phyloP scores from a whole-genome alignment of 2,888 invertebrate species.

The Corbicula japonica region DNA sequence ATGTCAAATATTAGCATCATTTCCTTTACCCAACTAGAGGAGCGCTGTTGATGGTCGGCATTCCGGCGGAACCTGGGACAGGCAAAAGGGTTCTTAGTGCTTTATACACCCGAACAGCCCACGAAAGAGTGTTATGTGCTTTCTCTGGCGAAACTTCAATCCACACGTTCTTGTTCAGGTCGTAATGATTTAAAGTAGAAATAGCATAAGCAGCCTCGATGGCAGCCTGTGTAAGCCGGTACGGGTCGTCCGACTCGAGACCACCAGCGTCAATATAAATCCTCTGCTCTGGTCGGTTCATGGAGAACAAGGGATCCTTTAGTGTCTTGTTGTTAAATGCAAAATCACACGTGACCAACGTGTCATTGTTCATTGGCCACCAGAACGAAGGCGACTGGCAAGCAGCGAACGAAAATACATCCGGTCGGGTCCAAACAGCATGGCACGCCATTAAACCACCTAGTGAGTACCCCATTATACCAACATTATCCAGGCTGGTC shows the following conservation, averaged over 20 bases:
- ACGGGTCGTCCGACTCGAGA: constrained; percentile 13
- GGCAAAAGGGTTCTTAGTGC: background rate
- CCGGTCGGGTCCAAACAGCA: constrained; percentile 50
- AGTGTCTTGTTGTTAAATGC: constrained; percentile 35
- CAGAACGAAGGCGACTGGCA: constrained; percentile 53
- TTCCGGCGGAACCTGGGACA: background rate
- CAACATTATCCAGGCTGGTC: constrained; percentile 21
- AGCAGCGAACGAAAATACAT: constrained; percentile 39
- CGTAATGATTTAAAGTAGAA: background rate
- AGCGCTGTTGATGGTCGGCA: background rate
- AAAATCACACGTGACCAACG: constrained; percentile 3
- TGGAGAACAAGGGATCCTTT: background rate
- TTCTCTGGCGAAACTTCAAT: constrained; percentile 18
- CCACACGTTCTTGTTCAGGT: constrained; percentile 41
- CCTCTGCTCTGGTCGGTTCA: constrained; percentile 18
- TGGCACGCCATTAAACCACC: constrained; percentile 48
- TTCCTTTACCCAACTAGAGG: background rate
- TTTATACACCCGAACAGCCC: background rate
- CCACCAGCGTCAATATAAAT: constrained; percentile 53
- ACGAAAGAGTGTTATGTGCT: constrained; percentile 1
- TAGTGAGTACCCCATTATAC: constrained; percentile 47
- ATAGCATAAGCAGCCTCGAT: constrained; percentile 16
- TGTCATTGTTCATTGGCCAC: constrained; percentile 34
- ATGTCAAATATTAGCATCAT: too few relatives aligned
- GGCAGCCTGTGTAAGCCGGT: constrained; percentile 21